Percentiles rank a stretch among this genome's conserved stretches.
These are phyloP conservation scores for Agrypnia vestita DNA, from an alignment of 1,140 invertebrate species.

Conservation along the genomic window DNA sequence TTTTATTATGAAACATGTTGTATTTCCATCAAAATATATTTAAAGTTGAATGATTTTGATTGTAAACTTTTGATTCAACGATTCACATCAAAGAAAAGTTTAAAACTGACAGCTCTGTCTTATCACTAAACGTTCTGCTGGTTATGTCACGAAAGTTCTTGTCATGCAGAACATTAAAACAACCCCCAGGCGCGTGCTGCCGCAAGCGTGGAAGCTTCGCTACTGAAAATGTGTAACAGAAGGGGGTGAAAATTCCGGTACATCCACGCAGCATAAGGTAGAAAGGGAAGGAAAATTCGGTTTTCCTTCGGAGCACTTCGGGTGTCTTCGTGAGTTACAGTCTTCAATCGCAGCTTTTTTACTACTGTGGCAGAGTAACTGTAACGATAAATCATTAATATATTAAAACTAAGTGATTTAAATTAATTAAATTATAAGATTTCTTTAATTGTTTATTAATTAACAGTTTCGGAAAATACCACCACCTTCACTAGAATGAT, in stretches of 20 bases:
- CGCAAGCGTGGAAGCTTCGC: constrained; percentile 44
- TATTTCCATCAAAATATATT: no score
- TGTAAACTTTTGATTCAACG: background rate
- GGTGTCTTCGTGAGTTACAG: background rate
- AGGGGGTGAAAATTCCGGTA: constrained; percentile 28
- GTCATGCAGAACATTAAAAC: background rate
- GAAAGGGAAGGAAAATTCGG: constrained; percentile 13
- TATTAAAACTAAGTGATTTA: no score
- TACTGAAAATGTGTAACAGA: constrained; percentile 56
- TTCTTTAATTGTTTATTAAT: no score
- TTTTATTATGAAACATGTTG: no score
- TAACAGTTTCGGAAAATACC: no score
- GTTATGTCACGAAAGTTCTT: constrained; percentile 1
- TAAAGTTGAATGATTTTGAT: no score
- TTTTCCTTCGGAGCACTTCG: constrained; percentile 49
- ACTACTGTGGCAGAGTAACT: no score
- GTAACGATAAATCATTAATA: no score
- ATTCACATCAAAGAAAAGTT: background rate
- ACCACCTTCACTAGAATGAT: no score
- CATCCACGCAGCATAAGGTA: constrained; percentile 4
- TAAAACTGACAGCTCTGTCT: constrained; percentile 1
- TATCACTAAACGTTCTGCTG: constrained; percentile 5
- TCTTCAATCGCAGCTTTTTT: background rate
- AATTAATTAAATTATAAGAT: no score
- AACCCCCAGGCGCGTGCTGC: constrained; percentile 47